Conservation (phyloP, 2,888 invertebrate species). For the Masnerella sp. region DNA sequence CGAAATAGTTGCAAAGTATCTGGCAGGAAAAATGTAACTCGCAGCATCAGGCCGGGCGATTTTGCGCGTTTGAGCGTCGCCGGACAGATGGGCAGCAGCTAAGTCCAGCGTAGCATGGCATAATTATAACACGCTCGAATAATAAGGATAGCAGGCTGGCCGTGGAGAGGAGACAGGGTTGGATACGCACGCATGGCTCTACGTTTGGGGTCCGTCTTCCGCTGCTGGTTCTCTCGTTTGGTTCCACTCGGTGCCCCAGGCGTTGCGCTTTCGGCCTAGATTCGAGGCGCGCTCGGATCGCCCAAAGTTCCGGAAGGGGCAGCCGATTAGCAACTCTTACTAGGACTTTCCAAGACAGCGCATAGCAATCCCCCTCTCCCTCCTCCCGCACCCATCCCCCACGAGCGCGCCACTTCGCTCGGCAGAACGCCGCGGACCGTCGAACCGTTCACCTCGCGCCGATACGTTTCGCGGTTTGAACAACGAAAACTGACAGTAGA, state of each 20-base stretch:
- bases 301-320: constrained; percentile 52
- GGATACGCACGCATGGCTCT: constrained; percentile 77
- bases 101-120: constrained; percentile 70
- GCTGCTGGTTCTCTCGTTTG: constrained; percentile 66
- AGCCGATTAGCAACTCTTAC: constrained; percentile 51
- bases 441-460: constrained; percentile 3
- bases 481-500: too few relatives aligned
- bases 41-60: too few relatives aligned
- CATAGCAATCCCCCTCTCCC: background rate
- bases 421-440: constrained; percentile 51
- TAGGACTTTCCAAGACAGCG: constrained; percentile 38
- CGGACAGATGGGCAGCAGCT: constrained; percentile 59
- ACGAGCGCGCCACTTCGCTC: constrained; percentile 12
- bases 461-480: background rate
- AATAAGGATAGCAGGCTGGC: constrained; percentile 71
- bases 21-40: too few relatives aligned
- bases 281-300: constrained; percentile 45
- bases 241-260: constrained; percentile 64
- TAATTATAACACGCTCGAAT: constrained; percentile 77
- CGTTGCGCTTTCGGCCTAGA: constrained; percentile 61
- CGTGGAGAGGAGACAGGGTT: constrained; percentile 76
- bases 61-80: too few relatives aligned
- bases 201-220: constrained; percentile 75
- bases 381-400: constrained; percentile 2
- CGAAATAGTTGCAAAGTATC: too few relatives aligned